These are phyloP conservation scores for Steatocranus sp. DNA, from an alignment of 2,797 vertebrate species.

Conservation along the genomic window DNA sequence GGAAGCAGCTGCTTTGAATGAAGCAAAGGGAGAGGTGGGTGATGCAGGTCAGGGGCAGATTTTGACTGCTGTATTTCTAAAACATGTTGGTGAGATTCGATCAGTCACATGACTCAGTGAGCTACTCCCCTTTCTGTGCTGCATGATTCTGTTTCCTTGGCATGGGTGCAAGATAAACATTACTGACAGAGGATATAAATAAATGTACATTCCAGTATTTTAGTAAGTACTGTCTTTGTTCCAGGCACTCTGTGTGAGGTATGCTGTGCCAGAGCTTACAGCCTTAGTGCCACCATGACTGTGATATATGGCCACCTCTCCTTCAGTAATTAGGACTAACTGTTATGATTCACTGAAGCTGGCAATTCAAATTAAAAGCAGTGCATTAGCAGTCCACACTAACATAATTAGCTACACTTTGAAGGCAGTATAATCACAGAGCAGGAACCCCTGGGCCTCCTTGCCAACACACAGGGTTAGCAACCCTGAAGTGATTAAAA, in stretches of 20 bases:
- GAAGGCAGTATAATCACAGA: conserved; percentile 41
- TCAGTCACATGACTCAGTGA: not conserved
- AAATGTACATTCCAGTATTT: not conserved
- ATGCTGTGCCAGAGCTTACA: not conserved
- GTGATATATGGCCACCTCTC: conserved; percentile 21
- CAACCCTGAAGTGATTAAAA: conserved; percentile 41
- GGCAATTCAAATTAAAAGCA: conserved; percentile 57
- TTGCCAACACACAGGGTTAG: conserved; percentile 17
- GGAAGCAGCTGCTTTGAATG: not conserved
- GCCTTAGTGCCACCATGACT: not conserved
- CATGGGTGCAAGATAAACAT: not conserved
- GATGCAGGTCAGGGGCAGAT: not conserved
- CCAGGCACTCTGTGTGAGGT: conserved; percentile 1
- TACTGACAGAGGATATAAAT: not conserved
- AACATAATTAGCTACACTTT: conserved; percentile 53
- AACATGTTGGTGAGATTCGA: not conserved
- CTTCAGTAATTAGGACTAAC: conserved; percentile 41
- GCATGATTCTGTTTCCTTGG: not conserved
- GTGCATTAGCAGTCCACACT: conserved; percentile 37
- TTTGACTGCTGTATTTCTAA: not conserved
- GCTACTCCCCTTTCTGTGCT: not conserved
- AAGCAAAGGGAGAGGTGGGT: not conserved
- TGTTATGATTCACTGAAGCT: conserved; percentile 51
- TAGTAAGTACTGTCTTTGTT: not conserved
- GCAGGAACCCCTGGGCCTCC: conserved; percentile 12